Conservation (phyloP, 2,113 vertebrate species). For the Mastomys natalensis region DNA sequence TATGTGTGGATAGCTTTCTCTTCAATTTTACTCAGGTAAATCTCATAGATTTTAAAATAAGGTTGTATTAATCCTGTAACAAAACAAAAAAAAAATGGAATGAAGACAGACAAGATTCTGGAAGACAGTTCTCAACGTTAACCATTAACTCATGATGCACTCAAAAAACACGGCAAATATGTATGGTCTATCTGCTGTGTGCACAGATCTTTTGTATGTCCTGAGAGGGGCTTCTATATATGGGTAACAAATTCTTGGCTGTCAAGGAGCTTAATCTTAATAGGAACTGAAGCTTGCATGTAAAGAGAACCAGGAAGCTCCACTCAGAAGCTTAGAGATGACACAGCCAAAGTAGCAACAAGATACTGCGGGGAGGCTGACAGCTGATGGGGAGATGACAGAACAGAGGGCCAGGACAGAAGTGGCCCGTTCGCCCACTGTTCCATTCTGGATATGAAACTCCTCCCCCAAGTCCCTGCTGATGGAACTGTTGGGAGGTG, state of each 20-base stretch:
- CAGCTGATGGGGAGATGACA: neutral
- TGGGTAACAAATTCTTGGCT: neutral
- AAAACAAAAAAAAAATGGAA: neutral
- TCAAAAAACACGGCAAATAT: neutral
- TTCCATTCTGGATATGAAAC: no score
- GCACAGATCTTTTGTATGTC: neutral
- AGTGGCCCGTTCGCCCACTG: no score
- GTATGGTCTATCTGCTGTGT: neutral
- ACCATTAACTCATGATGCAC: neutral
- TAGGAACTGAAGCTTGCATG: neutral
- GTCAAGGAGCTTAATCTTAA: neutral
- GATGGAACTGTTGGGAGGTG: neutral
- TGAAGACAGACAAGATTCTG: neutral
- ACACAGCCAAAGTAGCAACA: neutral
- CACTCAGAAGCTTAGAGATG: neutral
- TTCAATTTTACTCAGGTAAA: neutral
- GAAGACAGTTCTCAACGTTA: slow-evolving; percentile 7
- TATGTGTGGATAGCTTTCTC: neutral
- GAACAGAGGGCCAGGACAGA: neutral
- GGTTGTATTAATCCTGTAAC: neutral
- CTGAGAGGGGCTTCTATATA: neutral
- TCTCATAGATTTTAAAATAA: slow-evolving; percentile 30
- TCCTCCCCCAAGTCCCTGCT: neutral
- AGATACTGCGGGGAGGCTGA: neutral
- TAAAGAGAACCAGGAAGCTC: neutral